Evolutionary conservation across 2,888 invertebrate species (phyloP).

Genomic region (Cyrtodaria siliqua): DNA sequence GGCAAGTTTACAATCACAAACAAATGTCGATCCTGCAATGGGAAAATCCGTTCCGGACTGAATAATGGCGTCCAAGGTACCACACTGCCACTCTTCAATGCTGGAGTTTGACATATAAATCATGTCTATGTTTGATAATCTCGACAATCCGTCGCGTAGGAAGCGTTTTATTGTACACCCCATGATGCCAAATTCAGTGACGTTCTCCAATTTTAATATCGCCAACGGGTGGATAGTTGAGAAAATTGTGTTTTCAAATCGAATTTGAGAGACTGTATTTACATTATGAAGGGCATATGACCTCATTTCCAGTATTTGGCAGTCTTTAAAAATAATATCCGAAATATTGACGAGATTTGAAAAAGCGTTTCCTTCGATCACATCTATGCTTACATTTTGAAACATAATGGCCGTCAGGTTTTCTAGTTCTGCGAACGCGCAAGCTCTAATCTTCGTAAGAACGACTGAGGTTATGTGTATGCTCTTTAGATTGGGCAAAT

Average conservation of each 20-base stretch:
- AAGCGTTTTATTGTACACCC: slow-evolving; percentile 23
- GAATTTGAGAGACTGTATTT: slow-evolving; percentile 5
- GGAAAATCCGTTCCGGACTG: slow-evolving; percentile 2
- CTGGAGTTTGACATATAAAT: slow-evolving; percentile 19
- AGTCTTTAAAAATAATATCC: slow-evolving; percentile 22
- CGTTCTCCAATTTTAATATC: slow-evolving; percentile 21
- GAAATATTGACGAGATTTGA: slow-evolving; percentile 45
- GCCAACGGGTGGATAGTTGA: slow-evolving; percentile 38
- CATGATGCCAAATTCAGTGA: slow-evolving; percentile 22
- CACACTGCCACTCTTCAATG: slow-evolving; percentile 55
- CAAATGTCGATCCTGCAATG: slow-evolving; percentile 21
- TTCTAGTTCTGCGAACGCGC: slow-evolving; percentile 52
- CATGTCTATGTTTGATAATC: slow-evolving; percentile 1
- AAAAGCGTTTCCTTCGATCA: slow-evolving; percentile 54
- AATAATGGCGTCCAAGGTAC: slow-evolving; percentile 13
- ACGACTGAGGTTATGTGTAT: slow-evolving; percentile 23
- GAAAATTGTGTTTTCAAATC: slow-evolving; percentile 24
- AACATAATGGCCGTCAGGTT: slow-evolving; percentile 31
- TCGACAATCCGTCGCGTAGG: slow-evolving; percentile 35
- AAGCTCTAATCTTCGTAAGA: slow-evolving; percentile 38
- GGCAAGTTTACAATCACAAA: slow-evolving; percentile 41
- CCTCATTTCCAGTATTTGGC: slow-evolving; percentile 24
- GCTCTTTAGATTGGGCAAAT: slow-evolving; percentile 14
- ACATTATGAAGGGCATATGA: slow-evolving; percentile 54
- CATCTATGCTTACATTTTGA: slow-evolving; percentile 19